Evolutionary conservation across 2,888 invertebrate genomes (phyloP), one percentile per base, ranked within the genome.

Genomic region (Coleophora deauratella): DNA sequence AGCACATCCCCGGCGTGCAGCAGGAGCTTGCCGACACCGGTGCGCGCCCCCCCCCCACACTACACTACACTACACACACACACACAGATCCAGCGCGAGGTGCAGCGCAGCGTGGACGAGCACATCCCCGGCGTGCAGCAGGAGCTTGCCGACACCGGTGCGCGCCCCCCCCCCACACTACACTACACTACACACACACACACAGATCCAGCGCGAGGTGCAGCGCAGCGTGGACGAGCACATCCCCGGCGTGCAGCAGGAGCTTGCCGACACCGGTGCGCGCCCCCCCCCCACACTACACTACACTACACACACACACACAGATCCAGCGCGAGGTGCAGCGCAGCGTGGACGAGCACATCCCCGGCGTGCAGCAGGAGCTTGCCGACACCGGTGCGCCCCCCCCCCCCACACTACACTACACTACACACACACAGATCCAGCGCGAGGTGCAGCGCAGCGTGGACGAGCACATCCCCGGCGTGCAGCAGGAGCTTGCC

Each of bases 401-500:
- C 21, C 6, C 21, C 6, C 3, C 3, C 6, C 21, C 3, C 6
- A 6, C 21, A 3, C 3, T 21, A 6, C 21, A 21, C 21, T 21
- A n/a, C n/a, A n/a, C n/a, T n/a, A n/a, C n/a, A n/a, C n/a, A n/a
- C n/a, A n/a, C n/a, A n/a, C 81, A 87, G 53, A 89, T 94, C 47
- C 88, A 91, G 62, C 72, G 75, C 39, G 86, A 88, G 60, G 90
- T 94, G 47, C 90, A 90, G 59, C 76, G 79, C 40, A 89, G 90
- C 27, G 90, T 94, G 15, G 88, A 91, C 58, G 75, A 87, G 34
- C 90, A 90, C 54, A 89, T 93, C 41, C 91, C 91, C 7, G 74
- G 85, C 51, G 90, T 94, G 40, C 86, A 9, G 4, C 31, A 11
- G 11, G 21, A 3, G 3, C 6, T 21, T 6, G 6, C 21, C 21